Base-by-base conservation (phyloP, 2,113 vertebrate genomes). In the Heterotilapia buettikoferi region DNA sequence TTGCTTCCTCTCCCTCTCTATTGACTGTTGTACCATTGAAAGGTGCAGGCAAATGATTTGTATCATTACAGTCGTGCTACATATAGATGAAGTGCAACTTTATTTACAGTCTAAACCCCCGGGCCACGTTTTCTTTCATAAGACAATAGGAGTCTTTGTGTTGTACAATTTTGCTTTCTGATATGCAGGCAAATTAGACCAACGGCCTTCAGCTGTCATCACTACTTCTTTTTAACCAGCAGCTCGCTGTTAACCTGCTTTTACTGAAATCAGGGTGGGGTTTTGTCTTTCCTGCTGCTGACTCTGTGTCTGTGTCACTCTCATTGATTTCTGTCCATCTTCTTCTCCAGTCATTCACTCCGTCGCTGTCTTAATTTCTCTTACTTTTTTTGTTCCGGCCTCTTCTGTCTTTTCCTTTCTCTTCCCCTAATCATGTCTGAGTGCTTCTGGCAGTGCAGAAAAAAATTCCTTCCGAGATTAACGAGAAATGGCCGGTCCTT, bases 381-480 rank as follows among this genome's bases (percentile, higher is more conserved):
- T 31, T 53, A 6, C 6, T 24, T 50, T 45, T 56, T 29, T 73
- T 61, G 14, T 57, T 82, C n/a, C 19, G 19, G 83, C 33, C 63
- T 87, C 83, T 68, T 47, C 63, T 57, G 9, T 80, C 73, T 66
- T 90, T 82, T 76, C 16, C 16, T 80, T 40, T 57, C 29, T 57
- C 21, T 16, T 80, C n/a, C 79, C 26, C 45, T 83, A 89, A 80
- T 90, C 59, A 78, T 86, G n/a, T 76, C 40, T 85, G 14, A 83
- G 59, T 21, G 63, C 40, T 85, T 92, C 78, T 87, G 82, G 82
- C 7, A 2, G 85, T 85, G 52, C 43, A 66, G 54, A 66, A 91
- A 84, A 93, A 88, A 71, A 91, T 95, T 94, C 94, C 90, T 96
- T 93, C 92, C 86, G 53, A 96, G 94, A 96, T 96, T 95, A 96